Base-by-base conservation (phyloP, 1,140 invertebrate genomes). In the Eriocheir sinensis region DNA sequence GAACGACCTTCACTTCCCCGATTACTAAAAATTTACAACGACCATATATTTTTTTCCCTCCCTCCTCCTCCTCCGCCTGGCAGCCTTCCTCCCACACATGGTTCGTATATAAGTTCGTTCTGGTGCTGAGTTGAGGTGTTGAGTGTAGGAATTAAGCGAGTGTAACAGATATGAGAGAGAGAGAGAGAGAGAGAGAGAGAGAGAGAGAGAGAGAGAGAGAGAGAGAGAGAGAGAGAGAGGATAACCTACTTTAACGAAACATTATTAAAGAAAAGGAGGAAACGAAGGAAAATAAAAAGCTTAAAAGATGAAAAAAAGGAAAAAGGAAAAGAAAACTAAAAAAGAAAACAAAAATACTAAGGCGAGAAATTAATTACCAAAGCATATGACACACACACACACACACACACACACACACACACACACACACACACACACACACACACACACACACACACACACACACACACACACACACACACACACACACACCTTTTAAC, bases 151-250 rank as follows among this genome's bases (percentile, higher is more conserved):
- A n/a, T n/a, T n/a, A n/a, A n/a, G n/a, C n/a, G n/a, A n/a, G n/a
- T n/a, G n/a, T n/a, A n/a, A n/a, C n/a, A n/a, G n/a, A n/a, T n/a
- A 34, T 17, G 81, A 36, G 81, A 36, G 81, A 85, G 81, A 85
- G 81, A 85, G 81, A 85, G 32, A 85, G 0, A 85, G 81, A 85
- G 32, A 85, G 81, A 85, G 34, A 36, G 80, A 81, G 80, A 81
- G 80, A 81, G 80, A 81, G 80, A 81, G 4, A 81, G 4, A 8
- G 79, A 32, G 30, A 8, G 81, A 85, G n/a, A 4, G 60, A 72
- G n/a, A n/a, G 27, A 72, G n/a, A 21, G 21, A 72, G n/a, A 27
- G 1, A n/a, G 27, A n/a, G n/a, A n/a, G n/a, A n/a, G n/a, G n/a
- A n/a, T n/a, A n/a, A n/a, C n/a, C n/a, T n/a, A n/a, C n/a, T n/a